Base-by-base conservation (phyloP, 2,888 invertebrate species). In the Coronaproctus castanopsis region DNA sequence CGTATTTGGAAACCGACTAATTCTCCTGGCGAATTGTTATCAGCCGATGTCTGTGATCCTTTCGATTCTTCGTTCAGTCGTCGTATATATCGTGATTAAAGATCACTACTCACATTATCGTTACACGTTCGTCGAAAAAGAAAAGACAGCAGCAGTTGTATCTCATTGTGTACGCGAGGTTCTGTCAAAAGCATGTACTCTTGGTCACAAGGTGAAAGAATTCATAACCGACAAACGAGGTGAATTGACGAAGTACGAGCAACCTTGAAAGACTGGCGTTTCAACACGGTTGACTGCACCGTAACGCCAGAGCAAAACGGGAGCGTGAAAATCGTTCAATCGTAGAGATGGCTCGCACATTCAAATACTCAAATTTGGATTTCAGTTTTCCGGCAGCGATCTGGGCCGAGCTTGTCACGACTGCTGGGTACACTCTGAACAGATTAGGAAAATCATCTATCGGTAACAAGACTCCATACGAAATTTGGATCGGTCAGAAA, bases 191-290 rank as follows among this genome's bases (percentile, higher is more conserved):
- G 53, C 58, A 57, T 66, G 52, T 55, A 62, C 49, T 54, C 66
- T 8, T 62, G 68, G 60, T 65, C 66, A 68, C 62, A 58, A 61
- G 18, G 62, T 69, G 5, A 65, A 66, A 55, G 67, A 68, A 57
- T 57, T 68, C 23, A 52, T 67, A 21, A 68, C 65, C 61, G 68
- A 68, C 56, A 68, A 68, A 63, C 66, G 67, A 14, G 65, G 64
- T 53, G 67, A 69, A 62, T 68, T 69, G n/a, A n/a, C n/a, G n/a
- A n/a, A n/a, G n/a, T n/a, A n/a, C n/a, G n/a, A n/a, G n/a, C n/a
- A n/a, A n/a, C n/a, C n/a, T n/a, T n/a, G n/a, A n/a, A n/a, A n/a
- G n/a, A n/a, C n/a, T 22, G 64, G 64, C 21, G 57, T 65, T 20
- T 55, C 18, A 22, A 62, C 63, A n/a, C 54, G 61, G 19, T 53